Conservation (phyloP, 2,113 vertebrate genomes). For the Regulus satrapa region DNA sequence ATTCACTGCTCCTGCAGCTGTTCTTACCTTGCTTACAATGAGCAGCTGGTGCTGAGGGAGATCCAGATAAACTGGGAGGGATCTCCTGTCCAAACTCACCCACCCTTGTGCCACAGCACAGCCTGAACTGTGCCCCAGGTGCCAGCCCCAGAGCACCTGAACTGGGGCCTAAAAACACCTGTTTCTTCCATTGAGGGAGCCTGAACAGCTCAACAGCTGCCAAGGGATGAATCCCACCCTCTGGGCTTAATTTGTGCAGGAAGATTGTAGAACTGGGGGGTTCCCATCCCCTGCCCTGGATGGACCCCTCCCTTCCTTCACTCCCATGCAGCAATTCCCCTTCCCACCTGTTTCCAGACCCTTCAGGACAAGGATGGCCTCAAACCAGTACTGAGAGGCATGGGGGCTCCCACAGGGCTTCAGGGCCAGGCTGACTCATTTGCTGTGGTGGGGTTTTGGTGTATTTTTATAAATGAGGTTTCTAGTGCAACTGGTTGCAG, state of each 20-base stretch:
- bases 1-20: not conserved
- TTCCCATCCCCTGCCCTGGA: not conserved
- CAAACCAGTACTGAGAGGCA: not conserved
- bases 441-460: not conserved
- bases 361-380: not conserved
- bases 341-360: no score
- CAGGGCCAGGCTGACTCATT: not conserved
- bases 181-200: fast-evolving
- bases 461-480: not conserved
- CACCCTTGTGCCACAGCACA: not conserved
- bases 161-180: fast-evolving
- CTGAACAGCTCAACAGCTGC: not conserved
- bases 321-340: fast-evolving
- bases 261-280: not conserved
- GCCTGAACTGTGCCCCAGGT: not conserved
- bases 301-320: not conserved
- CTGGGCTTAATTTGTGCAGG: fast-evolving
- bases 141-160: not conserved
- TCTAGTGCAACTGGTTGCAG: not conserved
- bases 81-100: not conserved
- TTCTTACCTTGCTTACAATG: not conserved
- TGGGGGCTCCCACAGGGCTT: not conserved
- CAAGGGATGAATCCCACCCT: not conserved
- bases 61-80: not conserved
- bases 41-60: not conserved